phyloP scores from a whole-genome alignment of 2,113 vertebrate species.

The Balaenoptera acutorostrata region DNA sequence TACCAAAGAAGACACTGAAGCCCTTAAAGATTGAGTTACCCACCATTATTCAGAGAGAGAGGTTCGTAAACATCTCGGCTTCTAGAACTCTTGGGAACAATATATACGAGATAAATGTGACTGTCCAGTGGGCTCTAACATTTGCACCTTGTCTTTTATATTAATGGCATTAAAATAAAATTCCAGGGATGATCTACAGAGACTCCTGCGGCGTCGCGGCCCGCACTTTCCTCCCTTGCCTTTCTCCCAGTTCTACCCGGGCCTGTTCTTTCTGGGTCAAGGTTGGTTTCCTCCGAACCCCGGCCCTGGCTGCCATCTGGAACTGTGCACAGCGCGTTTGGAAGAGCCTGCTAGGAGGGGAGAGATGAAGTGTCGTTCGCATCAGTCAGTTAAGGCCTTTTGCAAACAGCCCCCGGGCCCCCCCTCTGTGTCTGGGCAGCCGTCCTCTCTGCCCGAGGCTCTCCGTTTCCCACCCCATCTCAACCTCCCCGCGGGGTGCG shows the following conservation, averaged over 20 bases:
- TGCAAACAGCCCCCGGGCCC: background rate
- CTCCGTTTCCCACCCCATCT: background rate
- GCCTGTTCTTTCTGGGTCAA: conserved; percentile 21
- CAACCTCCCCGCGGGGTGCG: background rate
- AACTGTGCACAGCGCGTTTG: background rate
- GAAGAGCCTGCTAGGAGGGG: background rate
- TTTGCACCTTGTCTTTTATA: background rate
- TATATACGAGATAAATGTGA: background rate
- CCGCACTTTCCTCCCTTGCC: background rate
- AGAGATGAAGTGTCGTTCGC: background rate
- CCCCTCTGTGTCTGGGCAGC: background rate
- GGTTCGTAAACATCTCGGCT: background rate
- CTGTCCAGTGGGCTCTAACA: background rate
- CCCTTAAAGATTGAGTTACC: background rate
- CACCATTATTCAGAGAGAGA: background rate
- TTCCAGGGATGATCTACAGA: background rate
- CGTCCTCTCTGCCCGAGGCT: background rate
- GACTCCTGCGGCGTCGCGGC: rapidly evolving
- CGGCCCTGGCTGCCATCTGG: background rate
- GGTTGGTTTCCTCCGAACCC: background rate
- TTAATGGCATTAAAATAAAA: background rate
- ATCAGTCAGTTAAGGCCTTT: background rate
- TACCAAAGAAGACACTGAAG: background rate
- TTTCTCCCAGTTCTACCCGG: background rate
- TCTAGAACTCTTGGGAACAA: background rate